Percentiles rank a stretch among this genome's conserved stretches.
Conservation (phyloP, 2,113 vertebrate genomes). For the Ginglymostoma cirratum region DNA sequence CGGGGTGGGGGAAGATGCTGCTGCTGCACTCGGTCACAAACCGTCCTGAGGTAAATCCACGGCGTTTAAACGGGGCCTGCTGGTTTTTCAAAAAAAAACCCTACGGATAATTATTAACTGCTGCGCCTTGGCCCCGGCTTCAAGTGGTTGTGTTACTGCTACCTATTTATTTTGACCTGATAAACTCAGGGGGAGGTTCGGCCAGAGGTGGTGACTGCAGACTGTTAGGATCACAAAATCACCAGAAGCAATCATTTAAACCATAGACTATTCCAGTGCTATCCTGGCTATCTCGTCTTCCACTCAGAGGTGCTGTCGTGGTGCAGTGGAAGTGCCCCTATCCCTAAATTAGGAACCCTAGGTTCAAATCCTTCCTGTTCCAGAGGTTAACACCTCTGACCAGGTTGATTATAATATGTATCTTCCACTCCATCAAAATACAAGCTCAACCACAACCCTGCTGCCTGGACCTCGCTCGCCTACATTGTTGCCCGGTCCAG, state of each 20-base stretch:
- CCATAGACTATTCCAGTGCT: background rate
- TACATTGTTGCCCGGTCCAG: too few species aligned
- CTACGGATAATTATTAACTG: background rate
- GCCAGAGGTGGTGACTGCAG: background rate
- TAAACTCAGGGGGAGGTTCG: background rate
- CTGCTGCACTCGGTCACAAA: background rate
- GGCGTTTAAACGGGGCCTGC: background rate
- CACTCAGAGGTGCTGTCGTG: too few species aligned
- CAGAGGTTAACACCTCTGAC: too few species aligned
- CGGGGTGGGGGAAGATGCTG: background rate
- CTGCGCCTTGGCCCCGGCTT: background rate
- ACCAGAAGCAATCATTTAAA: background rate
- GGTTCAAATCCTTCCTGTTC: too few species aligned
- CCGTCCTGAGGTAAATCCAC: background rate
- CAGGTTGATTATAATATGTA: too few species aligned
- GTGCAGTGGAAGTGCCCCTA: too few species aligned
- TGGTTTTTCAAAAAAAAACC: background rate
- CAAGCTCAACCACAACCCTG: too few species aligned
- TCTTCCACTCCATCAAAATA: too few species aligned
- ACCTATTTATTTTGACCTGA: background rate
- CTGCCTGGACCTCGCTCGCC: too few species aligned
- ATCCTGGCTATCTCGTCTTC: too few species aligned
- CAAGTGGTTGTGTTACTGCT: background rate
- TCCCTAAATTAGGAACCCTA: too few species aligned
- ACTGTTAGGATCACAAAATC: background rate